These are phyloP conservation scores for Pomatorhinus ruficollis DNA, from an alignment of 2,113 vertebrate genomes.

Conservation along the genomic window DNA sequence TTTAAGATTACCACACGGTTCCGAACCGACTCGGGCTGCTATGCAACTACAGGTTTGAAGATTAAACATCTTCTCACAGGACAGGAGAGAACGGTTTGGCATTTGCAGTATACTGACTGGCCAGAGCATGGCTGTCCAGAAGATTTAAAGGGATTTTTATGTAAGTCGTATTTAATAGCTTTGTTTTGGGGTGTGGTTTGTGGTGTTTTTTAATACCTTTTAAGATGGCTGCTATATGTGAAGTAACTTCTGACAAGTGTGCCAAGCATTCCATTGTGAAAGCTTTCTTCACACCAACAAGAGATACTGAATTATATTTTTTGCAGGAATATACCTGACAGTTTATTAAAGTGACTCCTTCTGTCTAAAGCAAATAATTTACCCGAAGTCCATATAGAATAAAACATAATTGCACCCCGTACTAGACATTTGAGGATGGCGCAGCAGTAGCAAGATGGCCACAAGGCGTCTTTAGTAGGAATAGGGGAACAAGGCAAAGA, in stretches of 20 bases:
- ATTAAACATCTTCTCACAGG: conserved; percentile 94
- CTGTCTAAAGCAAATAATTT: not conserved
- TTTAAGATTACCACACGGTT: conserved; percentile 97
- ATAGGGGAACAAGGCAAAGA: not conserved
- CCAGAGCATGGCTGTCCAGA: conserved; percentile 95
- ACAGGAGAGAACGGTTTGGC: conserved; percentile 96
- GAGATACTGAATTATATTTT: not conserved
- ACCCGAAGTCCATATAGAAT: not conserved
- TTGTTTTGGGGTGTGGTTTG: not conserved
- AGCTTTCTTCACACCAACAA: not conserved
- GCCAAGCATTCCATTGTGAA: not conserved
- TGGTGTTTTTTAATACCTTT: not conserved
- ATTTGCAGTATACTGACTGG: conserved; percentile 98
- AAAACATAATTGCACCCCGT: not conserved
- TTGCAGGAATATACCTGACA: not conserved
- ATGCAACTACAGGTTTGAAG: conserved; percentile 94
- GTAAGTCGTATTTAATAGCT: conserved; percentile 77
- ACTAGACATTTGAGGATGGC: not conserved
- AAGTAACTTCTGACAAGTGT: not conserved
- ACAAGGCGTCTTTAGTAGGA: not conserved
- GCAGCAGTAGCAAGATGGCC: not conserved
- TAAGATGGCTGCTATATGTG: not conserved
- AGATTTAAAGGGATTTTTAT: conserved; percentile 93
- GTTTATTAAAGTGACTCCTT: not conserved
- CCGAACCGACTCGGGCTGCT: conserved; percentile 96